Conservation (phyloP, 2,113 vertebrate species). For the Grammomys surdaster region DNA sequence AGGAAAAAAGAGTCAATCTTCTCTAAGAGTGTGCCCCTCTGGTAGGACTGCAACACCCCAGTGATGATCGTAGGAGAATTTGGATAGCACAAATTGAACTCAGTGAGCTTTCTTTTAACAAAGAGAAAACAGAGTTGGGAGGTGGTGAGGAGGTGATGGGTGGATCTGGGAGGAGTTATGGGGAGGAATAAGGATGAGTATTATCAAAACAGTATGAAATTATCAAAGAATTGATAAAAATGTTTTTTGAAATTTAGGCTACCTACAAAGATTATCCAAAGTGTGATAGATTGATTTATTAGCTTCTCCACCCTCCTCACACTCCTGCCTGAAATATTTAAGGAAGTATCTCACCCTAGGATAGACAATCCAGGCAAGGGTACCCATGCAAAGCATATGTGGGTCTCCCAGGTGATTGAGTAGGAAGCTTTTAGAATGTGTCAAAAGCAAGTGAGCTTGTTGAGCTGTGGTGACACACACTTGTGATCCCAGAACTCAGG, state of each 20-base stretch:
- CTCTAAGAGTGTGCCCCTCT: neutral
- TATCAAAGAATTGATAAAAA: neutral
- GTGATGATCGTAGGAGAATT: neutral
- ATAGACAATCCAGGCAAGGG: neutral
- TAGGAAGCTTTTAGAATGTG: neutral
- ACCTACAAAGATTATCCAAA: neutral
- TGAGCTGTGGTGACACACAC: neutral
- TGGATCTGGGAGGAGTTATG: neutral
- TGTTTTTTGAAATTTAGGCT: neutral
- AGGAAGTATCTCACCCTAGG: neutral
- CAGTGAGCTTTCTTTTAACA: neutral
- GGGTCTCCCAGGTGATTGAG: neutral
- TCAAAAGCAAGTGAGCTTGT: neutral
- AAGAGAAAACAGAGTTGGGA: neutral
- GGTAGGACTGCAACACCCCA: neutral
- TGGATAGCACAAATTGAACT: neutral
- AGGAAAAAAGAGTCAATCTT: neutral
- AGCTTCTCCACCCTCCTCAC: neutral
- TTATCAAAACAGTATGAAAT: neutral
- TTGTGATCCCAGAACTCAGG: neutral
- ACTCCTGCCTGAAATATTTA: neutral
- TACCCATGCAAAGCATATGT: neutral
- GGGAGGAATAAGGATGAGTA: neutral
- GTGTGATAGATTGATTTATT: neutral
- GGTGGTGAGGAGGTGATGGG: neutral